Base-by-base conservation (phyloP, 2,888 invertebrate genomes). In the Amblyjoppa proteus region DNA sequence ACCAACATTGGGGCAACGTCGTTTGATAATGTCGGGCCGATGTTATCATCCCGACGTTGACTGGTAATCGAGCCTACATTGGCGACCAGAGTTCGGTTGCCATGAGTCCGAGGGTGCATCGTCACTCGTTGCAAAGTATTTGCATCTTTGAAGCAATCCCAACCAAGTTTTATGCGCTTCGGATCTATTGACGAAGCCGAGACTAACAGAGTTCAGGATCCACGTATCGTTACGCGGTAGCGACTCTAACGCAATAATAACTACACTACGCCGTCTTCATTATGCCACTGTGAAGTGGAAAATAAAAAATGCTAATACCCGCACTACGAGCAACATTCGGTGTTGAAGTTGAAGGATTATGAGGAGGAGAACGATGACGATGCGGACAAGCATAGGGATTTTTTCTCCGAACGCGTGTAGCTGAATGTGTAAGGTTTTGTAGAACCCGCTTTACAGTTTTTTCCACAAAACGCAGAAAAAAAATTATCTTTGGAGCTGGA, bases 221-320 rank as follows among this genome's bases (percentile, higher is more conserved):
- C 56, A 20, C 56, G 56, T 56, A 7, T 56, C 7, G 20, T 56
- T 56, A 56, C 1, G 20, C 56, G 56, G 56, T 25, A 13, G n/a
- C 56, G 25, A 56, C n/a, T 56, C 5, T 25, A 56, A 56, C 56
- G 56, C 56, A 56, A 56, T 56, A 56, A 56, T 56, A 56, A 3
- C n/a, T 20, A n/a, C 56, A 20, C 56, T n/a, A 56, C n/a, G 56
- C 56, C 56, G 56, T n/a, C 56, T 56, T 20, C 25, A 56, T 56
- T 25, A 56, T n/a, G n/a, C 56, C 25, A n/a, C n/a, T 20, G 56
- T 56, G 20, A 56, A 56, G 56, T 56, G n/a, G 56, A 56, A 56
- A 56, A 20, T 56, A 56, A 16, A n/a, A 56, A 56, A n/a, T 56
- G 56, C 5, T 56, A 5, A 56, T 20, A 20, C 25, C 20, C 20